Evolutionary conservation across 92 coral and sea anemone genomes (phyloP).

Genomic region (Palythoa caribaeorum): DNA sequence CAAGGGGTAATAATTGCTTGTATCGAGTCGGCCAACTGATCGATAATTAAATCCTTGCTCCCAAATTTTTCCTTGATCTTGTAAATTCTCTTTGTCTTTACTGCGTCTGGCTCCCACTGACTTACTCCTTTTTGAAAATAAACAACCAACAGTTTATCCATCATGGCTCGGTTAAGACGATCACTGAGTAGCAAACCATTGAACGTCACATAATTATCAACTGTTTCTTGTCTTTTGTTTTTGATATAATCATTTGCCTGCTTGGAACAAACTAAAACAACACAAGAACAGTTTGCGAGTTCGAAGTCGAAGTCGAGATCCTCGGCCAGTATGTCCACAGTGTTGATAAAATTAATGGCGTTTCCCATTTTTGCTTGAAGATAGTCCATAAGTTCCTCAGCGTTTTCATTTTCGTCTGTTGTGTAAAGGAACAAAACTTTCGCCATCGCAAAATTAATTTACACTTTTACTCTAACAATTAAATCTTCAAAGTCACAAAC

Average conservation of each 20-base stretch:
- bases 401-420: slow-evolving; percentile 29
- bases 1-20: slow-evolving; percentile 35
- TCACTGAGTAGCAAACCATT: slow-evolving; percentile 24
- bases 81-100: slow-evolving; percentile 38
- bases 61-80: slow-evolving; percentile 29
- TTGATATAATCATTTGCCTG: slow-evolving; percentile 36
- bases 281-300: slow-evolving; percentile 18
- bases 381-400: slow-evolving; percentile 29
- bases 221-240: slow-evolving; percentile 18
- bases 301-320: slow-evolving; percentile 25
- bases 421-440: slow-evolving; percentile 37
- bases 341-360: slow-evolving; percentile 32
- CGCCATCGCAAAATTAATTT: neutral
- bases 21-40: slow-evolving; percentile 33
- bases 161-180: neutral
- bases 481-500: neutral
- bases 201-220: slow-evolving; percentile 29
- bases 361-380: slow-evolving; percentile 44
- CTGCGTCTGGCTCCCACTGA: slow-evolving; percentile 20
- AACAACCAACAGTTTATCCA: slow-evolving; percentile 23
- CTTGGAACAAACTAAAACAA: slow-evolving; percentile 27
- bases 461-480: neutral
- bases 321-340: slow-evolving; percentile 26
- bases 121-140: slow-evolving; percentile 34
- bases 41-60: slow-evolving; percentile 9